A percentile compares a stretch with the other conserved stretches of the same genome.
Conservation (phyloP, 2,797 vertebrate species). For the Ceryle rudis region DNA sequence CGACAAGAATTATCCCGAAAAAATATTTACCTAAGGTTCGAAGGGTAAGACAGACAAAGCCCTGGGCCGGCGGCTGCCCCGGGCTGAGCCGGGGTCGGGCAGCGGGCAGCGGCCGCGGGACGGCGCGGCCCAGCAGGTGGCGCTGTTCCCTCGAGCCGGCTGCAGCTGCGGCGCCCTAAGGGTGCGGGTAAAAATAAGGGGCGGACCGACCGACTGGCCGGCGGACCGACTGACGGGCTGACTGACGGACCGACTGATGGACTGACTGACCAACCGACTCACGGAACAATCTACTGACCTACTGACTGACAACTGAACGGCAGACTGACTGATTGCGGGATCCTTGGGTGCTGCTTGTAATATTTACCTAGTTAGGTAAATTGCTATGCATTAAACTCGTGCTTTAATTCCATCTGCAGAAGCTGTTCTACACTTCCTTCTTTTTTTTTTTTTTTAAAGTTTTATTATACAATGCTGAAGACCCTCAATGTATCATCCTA, state of each 20-base stretch:
- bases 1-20: neutral
- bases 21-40: rapidly evolving
- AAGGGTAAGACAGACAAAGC: too few species aligned
- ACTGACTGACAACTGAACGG: neutral
- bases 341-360: rapidly evolving
- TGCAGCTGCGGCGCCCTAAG: rapidly evolving
- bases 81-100: neutral
- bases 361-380: rapidly evolving
- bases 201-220: too few species aligned
- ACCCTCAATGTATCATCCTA: neutral
- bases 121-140: neutral
- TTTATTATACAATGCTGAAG: neutral
- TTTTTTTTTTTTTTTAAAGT: too few species aligned
- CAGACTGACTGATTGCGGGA: rapidly evolving
- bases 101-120: too few species aligned
- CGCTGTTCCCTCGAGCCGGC: neutral
- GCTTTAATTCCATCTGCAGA: neutral
- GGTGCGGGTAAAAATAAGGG: rapidly evolving
- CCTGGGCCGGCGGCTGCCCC: too few species aligned
- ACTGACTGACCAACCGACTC: neutral
- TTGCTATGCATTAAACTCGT: rapidly evolving
- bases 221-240: neutral
- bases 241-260: neutral
- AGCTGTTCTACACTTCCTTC: too few species aligned
- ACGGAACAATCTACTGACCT: neutral